Evolutionary conservation across 1,140 invertebrate genomes (phyloP), one percentile per base, ranked within the genome.

Genomic region (Uloborus diversus): DNA sequence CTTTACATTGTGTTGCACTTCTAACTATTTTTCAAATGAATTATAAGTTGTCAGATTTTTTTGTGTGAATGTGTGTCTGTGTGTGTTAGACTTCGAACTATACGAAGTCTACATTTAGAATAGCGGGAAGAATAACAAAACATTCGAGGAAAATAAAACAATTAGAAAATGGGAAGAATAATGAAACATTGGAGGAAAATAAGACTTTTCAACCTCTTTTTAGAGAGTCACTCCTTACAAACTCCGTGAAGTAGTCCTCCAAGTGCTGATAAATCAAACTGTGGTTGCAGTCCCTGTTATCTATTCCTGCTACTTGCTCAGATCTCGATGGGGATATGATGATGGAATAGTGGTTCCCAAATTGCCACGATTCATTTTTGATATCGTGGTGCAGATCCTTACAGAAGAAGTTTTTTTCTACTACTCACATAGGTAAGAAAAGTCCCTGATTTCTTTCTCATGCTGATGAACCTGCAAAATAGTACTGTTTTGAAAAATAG

Each of bases 351-450:
- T 13, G 23, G 1, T 68, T 7, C 75, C 75, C 0, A 59, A 51
- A 47, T 4, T 30, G n/a, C 32, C 47, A 17, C 32, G 33, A 25
- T 57, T 68, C 14, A 56, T 79, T 20, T 59, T 79, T 7, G 47
- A 79, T 35, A 11, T 79, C 20, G 47, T 79, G 23, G 47, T 23
- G 4, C 62, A 59, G 27, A 47, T 68, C 53, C 23, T 73, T 14
- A 27, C 37, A 14, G 68, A 80, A 25, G 79, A 80, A 17, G 49
- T 80, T 33, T 65, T 80, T 9, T 80, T 80, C 33, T 80, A 80
- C 35, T 80, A 80, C 27, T 80, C 79, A 9, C 79, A 80, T 13
- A 80, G 79, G 79, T 80, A 65, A 42, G 9, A 9, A 9, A 32
- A 9, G 7, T 32, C 57, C 30, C 30, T 25, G n/a, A 59, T 9